phyloP scores from a whole-genome alignment of 1,140 invertebrate species.

The Notospermus geniculatus region DNA sequence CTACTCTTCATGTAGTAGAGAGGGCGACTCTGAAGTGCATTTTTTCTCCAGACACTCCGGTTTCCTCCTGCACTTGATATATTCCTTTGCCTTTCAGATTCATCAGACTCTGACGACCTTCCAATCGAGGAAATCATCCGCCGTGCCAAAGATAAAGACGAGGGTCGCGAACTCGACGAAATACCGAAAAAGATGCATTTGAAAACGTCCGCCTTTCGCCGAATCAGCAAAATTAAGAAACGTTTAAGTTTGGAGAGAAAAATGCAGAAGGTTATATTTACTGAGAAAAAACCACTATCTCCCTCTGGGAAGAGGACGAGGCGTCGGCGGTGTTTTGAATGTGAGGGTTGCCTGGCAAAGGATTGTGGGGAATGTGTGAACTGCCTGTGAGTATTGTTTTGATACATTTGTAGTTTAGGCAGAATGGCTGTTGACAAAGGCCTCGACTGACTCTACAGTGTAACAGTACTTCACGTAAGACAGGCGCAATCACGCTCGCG shows the following conservation, averaged over 20 bases:
- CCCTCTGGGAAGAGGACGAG: conserved; percentile 24
- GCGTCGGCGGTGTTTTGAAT: conserved; percentile 54
- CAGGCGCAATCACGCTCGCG: too few relatives aligned
- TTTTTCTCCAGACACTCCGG: too few relatives aligned
- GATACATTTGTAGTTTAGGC: too few relatives aligned
- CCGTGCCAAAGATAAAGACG: conserved; percentile 22
- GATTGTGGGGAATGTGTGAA: conserved; percentile 57
- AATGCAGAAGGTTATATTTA: too few relatives aligned
- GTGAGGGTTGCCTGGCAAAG: conserved; percentile 53
- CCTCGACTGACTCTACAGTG: too few relatives aligned
- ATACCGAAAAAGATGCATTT: conserved; percentile 21
- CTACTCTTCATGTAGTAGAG: too few relatives aligned
- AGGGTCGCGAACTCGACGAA: conserved; percentile 16
- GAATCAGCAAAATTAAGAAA: too few relatives aligned
- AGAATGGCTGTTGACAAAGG: too few relatives aligned
- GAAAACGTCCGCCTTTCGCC: conserved; percentile 10
- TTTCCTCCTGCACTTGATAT: too few relatives aligned
- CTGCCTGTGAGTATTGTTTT: conserved; percentile 49
- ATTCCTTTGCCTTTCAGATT: conserved; percentile 20
- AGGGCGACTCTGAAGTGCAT: too few relatives aligned
- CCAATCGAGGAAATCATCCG: conserved; percentile 39
- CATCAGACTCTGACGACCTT: conserved; percentile 33
- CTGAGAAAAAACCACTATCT: neutral
- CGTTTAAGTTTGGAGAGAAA: too few relatives aligned
- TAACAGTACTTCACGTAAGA: too few relatives aligned